Evolutionary conservation across 1,140 invertebrate genomes (phyloP), one percentile per base, ranked within the genome.

Genomic region (Leptinotarsa undecemlineata): DNA sequence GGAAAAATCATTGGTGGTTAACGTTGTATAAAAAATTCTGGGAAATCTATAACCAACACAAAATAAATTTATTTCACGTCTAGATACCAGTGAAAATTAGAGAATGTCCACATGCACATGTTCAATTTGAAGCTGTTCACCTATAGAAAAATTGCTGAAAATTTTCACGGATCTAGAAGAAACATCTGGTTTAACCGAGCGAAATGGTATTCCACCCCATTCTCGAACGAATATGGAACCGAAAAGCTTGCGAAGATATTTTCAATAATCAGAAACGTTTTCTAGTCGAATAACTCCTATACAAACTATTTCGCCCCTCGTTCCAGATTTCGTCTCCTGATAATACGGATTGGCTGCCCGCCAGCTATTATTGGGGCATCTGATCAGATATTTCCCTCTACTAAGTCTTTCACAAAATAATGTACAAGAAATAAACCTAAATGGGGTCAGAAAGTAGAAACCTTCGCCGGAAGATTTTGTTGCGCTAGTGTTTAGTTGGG

Each of bases 381-480:
- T 11, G 68, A 48, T 69, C 68, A 47, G 48, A 69, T 69, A 69
- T 69, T 69, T 69, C 68, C 68, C 68, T 69, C 68, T 69, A 69
- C 68, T 69, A 69, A 15, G 48, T 19, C 48, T 69, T 69, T 51
- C 6, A 69, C 68, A 69, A 69, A 69, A 69, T 69, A 69, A 69
- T 48, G 15, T 69, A 20, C 42, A 69, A 69, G 48, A 15, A 51
- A 69, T 48, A 69, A 69, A 69, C 26, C 64, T 67, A 67, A 67
- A 67, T 23, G n/a, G 42, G 13, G 26, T 21, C 3, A n/a, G 51
- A 57, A 57, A 57, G 51, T 14, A 57, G 51, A 15, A 57, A 17
- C 3, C 51, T 17, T 57, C 1, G 15, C 51, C 15, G 5, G 15
- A 57, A n/a, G 15, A 19, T 57, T 57, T 3, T 0, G 33, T 11